Evolutionary conservation across 2,888 invertebrate genomes (phyloP), one percentile per base, ranked within the genome.

Genomic region (Drosophila longiperda): DNA sequence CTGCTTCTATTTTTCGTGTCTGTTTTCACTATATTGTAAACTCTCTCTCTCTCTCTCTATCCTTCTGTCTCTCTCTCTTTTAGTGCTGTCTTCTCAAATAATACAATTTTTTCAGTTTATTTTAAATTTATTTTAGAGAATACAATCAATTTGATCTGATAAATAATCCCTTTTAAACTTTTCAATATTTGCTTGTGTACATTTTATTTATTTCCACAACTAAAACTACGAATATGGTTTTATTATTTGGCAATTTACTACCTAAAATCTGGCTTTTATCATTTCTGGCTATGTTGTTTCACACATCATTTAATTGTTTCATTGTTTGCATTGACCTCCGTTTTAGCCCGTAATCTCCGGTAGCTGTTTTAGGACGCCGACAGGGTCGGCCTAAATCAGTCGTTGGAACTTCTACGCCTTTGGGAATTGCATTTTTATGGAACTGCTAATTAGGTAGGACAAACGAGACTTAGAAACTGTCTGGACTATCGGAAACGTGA

Each of bases 391-490:
- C 53, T 49, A 78, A 63, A 77, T 77, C 74, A 73, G 78, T 53
- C 73, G 61, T 38, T 36, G 5, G 60, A 48, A 40, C 40, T n/a
- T 9, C n/a, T 11, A 5, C 40, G 40, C 61, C 65, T 73, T 73
- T 85, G 76, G 58, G 62, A 59, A 73, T 69, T 66, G 68, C 64
- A 40, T 81, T 87, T 83, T 84, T 82, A 83, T 85, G 80, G 66
- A 17, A 38, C 88, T 87, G 83, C 88, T 83, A 83, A 83, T 83
- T 83, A 66, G 48, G 59, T 52, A 61, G 64, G 50, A 64, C 50
- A 54, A 60, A 49, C 23, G 40, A 17, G 62, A 58, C 42, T 53
- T 48, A 17, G 59, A 62, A 36, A 62, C 60, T 63, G 59, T 45
- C 73, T 29, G 74, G 63, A 54, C 33, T 50, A 26, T 12, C 9